These are phyloP conservation scores for Phoeniculus purpureus DNA, from an alignment of 2,797 vertebrate species.

Conservation along the genomic window DNA sequence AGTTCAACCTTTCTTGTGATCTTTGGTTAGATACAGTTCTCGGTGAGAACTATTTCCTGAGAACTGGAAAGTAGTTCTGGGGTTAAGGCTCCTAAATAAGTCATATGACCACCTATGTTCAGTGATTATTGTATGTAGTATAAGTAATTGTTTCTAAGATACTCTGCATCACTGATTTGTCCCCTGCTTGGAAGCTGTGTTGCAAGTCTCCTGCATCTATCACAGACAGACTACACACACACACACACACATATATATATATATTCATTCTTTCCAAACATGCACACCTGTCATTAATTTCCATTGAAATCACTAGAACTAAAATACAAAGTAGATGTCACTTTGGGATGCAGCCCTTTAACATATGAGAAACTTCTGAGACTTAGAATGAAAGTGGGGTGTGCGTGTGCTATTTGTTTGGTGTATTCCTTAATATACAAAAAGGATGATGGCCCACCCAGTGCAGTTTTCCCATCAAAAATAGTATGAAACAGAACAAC, in stretches of 20 bases:
- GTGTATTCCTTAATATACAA: conserved; percentile 60
- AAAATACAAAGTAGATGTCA: conserved; percentile 27
- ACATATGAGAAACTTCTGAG: conserved; percentile 38
- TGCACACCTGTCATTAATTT: conserved; percentile 43
- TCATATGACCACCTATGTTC: conserved; percentile 3
- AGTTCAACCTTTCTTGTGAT: not conserved
- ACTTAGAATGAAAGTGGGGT: conserved; percentile 1
- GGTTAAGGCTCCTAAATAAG: conserved; percentile 18
- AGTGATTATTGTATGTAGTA: not conserved
- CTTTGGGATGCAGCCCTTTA: conserved; percentile 9
- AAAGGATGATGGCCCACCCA: conserved; percentile 52
- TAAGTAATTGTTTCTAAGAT: conserved; percentile 1
- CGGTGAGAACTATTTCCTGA: conserved; percentile 34
- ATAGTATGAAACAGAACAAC: conserved; percentile 56
- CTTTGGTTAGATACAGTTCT: conserved; percentile 4
- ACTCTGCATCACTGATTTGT: conserved; percentile 16
- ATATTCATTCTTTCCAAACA: not conserved
- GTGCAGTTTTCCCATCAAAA: conserved; percentile 71
- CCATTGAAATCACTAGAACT: conserved; percentile 18
- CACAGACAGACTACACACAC: not conserved
- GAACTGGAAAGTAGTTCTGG: not conserved
- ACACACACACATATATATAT: no score
- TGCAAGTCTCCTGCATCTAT: conserved; percentile 32
- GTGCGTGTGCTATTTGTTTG: conserved; percentile 51
- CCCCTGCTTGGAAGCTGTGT: not conserved